Evolutionary conservation across 2,888 invertebrate species (phyloP).

Genomic region (Lycia hirtaria): DNA sequence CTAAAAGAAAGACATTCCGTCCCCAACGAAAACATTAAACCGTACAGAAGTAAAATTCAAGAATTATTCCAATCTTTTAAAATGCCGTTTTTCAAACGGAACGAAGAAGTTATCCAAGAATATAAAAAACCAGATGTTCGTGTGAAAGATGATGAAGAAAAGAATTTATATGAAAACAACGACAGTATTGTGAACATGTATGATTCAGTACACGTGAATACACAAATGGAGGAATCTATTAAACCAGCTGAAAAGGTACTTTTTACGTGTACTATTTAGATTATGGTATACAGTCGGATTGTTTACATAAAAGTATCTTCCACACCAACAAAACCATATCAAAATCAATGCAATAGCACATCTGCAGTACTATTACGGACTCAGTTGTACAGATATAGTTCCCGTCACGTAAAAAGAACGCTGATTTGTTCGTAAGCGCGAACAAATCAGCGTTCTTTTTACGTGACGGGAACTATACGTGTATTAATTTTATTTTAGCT

Average conservation of each 20-base stretch:
- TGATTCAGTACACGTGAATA: conserved; percentile 67
- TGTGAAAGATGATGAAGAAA: conserved; percentile 47
- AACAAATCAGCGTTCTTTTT: too few species aligned
- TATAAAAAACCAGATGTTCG: conserved; percentile 36
- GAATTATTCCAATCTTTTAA: conserved; percentile 73
- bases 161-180: conserved; percentile 61
- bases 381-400: too few species aligned
- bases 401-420: too few species aligned
- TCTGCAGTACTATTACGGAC: too few species aligned
- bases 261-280: neutral
- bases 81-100: conserved; percentile 71
- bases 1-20: conserved; percentile 27
- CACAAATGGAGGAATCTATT: conserved; percentile 12
- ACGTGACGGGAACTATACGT: too few species aligned
- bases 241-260: conserved; percentile 29
- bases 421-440: too few species aligned
- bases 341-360: too few species aligned
- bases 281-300: neutral
- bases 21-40: conserved; percentile 53
- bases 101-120: conserved; percentile 50
- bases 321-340: too few species aligned
- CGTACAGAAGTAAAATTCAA: conserved; percentile 72
- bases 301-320: neutral
- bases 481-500: too few species aligned
- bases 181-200: conserved; percentile 70